Percentiles rank a stretch among this genome's conserved stretches.
These are phyloP conservation scores for Rana temporaria DNA, from an alignment of 2,113 vertebrate genomes.

Conservation along the genomic window DNA sequence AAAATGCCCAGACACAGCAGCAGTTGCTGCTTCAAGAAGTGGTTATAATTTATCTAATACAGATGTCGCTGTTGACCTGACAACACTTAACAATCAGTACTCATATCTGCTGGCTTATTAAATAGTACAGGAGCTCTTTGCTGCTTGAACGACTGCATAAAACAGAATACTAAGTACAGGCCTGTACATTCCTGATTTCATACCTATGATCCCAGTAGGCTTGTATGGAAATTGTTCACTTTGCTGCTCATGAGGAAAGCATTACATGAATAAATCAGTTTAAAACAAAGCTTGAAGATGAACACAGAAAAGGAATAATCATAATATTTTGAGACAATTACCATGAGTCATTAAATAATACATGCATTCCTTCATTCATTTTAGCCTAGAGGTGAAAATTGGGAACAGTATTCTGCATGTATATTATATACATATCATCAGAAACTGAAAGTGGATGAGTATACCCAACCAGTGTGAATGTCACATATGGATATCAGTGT, in stretches of 20 bases:
- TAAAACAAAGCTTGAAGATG: background rate
- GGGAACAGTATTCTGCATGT: too few species aligned
- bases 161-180: background rate
- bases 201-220: slow-evolving; percentile 18
- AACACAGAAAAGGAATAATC: too few species aligned
- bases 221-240: slow-evolving; percentile 4
- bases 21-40: slow-evolving; percentile 4
- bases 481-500: too few species aligned
- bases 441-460: too few species aligned
- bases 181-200: slow-evolving; percentile 28
- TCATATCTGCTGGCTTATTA: slow-evolving; percentile 6
- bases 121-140: slow-evolving; percentile 14
- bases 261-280: slow-evolving; percentile 10
- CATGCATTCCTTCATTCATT: too few species aligned
- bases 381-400: too few species aligned
- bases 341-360: too few species aligned
- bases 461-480: too few species aligned
- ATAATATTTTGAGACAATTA: too few species aligned
- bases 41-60: slow-evolving; percentile 30
- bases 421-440: too few species aligned
- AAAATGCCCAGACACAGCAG: slow-evolving; percentile 14
- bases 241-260: background rate
- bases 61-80: slow-evolving; percentile 23
- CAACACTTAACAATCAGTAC: slow-evolving; percentile 19
- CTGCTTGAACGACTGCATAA: slow-evolving; percentile 23